Conservation (phyloP, 2,113 vertebrate species). For the Spermophilus dauricus region DNA sequence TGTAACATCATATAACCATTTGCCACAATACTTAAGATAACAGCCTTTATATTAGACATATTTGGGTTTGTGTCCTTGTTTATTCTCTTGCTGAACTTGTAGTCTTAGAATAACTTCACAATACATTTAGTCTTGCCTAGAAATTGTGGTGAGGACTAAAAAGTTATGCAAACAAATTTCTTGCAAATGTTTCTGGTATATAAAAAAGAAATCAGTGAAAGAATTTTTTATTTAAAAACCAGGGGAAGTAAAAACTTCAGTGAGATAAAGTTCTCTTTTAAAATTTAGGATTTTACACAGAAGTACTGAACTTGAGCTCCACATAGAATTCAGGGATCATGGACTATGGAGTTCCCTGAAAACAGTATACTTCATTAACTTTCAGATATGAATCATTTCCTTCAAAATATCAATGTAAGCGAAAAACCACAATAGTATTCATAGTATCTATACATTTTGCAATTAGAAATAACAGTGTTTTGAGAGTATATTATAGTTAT, state of each 20-base stretch:
- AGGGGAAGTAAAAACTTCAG: background rate
- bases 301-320: background rate
- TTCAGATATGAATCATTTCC: background rate
- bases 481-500: background rate
- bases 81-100: background rate
- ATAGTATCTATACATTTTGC: background rate
- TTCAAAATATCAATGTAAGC: background rate
- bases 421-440: background rate
- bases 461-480: background rate
- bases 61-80: background rate
- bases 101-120: background rate
- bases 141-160: background rate
- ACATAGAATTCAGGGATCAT: background rate
- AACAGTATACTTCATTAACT: background rate
- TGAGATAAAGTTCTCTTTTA: background rate
- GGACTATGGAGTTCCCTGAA: background rate
- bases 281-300: background rate
- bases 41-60: background rate
- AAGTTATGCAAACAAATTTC: background rate
- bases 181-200: background rate
- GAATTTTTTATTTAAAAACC: background rate
- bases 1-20: background rate
- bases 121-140: background rate
- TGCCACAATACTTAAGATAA: background rate
- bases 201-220: background rate